Evolutionary conservation across 2,797 vertebrate genomes (phyloP).

Genomic region (Aselliscus stoliczkanus): DNA sequence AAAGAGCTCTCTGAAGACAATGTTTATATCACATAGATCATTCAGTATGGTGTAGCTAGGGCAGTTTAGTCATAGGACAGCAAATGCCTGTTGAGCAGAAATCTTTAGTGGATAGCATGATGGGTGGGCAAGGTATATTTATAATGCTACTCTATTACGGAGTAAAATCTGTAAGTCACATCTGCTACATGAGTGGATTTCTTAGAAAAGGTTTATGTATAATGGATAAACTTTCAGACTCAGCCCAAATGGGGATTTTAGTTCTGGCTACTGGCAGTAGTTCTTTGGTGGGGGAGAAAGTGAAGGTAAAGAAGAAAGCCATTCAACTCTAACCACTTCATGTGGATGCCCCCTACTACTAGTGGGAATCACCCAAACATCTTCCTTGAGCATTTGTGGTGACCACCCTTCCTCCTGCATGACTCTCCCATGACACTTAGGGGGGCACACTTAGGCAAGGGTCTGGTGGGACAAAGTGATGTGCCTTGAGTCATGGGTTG

Average conservation of each 20-base stretch:
- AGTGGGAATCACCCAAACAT: background rate
- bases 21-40: accelerated
- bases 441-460: background rate
- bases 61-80: background rate
- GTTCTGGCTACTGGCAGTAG: background rate
- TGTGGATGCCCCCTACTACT: background rate
- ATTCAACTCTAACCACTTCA: background rate
- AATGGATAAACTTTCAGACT: background rate
- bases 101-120: background rate
- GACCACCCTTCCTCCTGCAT: background rate
- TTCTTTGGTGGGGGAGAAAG: background rate
- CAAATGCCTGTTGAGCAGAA: background rate
- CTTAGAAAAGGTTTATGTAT: background rate
- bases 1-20: background rate
- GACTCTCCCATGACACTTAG: background rate
- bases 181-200: background rate
- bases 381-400: background rate
- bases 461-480: background rate
- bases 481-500: background rate
- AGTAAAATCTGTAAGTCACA: background rate
- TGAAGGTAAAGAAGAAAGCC: background rate
- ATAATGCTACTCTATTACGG: background rate
- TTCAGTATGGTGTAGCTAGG: accelerated
- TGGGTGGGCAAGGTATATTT: background rate
- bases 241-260: background rate